Conservation (phyloP, 1,140 invertebrate species). For the Eriocheir sinensis region DNA sequence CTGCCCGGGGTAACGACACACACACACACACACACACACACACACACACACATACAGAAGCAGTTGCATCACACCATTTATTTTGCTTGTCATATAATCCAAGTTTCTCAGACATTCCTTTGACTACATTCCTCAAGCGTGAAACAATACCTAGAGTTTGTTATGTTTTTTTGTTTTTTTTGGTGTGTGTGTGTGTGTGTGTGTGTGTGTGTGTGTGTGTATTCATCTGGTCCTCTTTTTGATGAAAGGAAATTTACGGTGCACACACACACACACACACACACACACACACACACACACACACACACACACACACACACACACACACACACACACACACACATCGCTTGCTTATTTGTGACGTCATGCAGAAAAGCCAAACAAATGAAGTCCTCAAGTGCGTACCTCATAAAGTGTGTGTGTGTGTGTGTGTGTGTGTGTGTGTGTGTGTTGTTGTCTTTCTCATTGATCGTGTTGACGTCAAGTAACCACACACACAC, state of each 20-base stretch:
- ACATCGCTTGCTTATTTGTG: neutral
- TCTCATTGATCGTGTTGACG: neutral
- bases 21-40: constrained; percentile 49
- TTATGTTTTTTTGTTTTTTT: too few relatives aligned
- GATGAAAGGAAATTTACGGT: too few relatives aligned
- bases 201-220: neutral
- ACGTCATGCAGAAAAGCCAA: neutral
- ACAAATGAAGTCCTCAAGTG: too few relatives aligned
- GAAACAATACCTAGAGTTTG: constrained; percentile 24
- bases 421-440: neutral
- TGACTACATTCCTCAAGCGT: neutral
- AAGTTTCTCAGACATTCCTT: neutral
- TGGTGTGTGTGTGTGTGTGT: neutral
- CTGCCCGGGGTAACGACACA: neutral
- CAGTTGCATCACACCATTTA: neutral
- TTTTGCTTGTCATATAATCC: neutral
- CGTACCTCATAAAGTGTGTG: too few relatives aligned
- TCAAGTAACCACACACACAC: neutral
- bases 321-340: constrained; percentile 29
- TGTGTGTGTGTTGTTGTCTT: neutral
- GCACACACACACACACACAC: too few relatives aligned
- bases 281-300: neutral
- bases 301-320: constrained; percentile 39
- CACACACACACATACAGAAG: constrained; percentile 51
- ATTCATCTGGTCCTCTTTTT: neutral